phyloP scores from a whole-genome alignment of 2,797 vertebrate species.

The Chrysolophus pictus region DNA sequence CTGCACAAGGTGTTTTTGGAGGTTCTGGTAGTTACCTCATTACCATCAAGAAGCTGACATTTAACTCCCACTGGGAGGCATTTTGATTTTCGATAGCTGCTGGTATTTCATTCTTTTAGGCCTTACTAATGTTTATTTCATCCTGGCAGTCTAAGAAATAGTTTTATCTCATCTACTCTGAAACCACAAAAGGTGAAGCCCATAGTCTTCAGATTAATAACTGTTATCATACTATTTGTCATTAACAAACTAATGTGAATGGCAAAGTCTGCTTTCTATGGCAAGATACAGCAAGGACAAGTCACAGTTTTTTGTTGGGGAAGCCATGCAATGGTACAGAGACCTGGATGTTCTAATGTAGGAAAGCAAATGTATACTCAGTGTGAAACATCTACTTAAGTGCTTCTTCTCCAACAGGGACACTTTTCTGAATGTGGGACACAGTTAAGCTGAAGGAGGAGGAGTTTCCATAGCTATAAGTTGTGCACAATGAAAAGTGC shows the following conservation, averaged over 20 bases:
- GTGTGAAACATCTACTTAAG: background rate
- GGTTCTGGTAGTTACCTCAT: background rate
- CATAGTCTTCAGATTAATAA: background rate
- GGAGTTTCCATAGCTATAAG: background rate
- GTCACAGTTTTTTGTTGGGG: background rate
- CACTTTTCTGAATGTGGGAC: background rate
- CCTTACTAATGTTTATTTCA: background rate
- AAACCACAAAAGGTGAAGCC: background rate
- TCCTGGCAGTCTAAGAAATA: background rate
- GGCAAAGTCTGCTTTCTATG: background rate
- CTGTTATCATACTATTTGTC: background rate
- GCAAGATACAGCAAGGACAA: background rate
- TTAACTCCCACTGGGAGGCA: background rate
- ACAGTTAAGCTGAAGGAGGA: background rate
- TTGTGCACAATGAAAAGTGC: accelerated
- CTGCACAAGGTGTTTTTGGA: background rate
- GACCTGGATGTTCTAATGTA: background rate
- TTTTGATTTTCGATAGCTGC: background rate
- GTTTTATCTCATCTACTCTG: background rate
- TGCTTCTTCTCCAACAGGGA: background rate
- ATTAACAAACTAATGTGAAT: background rate
- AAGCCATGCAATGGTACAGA: background rate
- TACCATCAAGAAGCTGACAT: background rate
- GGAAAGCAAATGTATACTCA: background rate
- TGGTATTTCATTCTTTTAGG: background rate